Percentiles rank a stretch among this genome's conserved stretches.
Conservation (phyloP, 2,113 vertebrate species). For the Bujurquina vittata region DNA sequence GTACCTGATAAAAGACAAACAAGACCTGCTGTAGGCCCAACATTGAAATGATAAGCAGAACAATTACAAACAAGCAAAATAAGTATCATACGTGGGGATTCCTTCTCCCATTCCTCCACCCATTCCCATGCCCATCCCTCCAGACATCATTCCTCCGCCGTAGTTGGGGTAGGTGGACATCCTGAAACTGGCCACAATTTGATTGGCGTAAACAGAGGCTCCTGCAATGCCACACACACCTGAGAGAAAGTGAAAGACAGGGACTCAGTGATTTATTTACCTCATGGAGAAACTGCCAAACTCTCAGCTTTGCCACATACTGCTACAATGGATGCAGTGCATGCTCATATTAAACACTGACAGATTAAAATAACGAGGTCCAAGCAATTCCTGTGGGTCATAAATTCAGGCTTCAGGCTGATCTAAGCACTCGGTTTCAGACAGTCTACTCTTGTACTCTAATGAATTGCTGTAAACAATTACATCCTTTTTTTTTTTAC, state of each 20-base stretch:
- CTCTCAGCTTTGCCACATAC: neutral
- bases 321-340: neutral
- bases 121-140: slow-evolving; percentile 17
- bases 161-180: slow-evolving; percentile 67
- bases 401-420: neutral
- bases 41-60: neutral
- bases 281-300: neutral
- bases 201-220: slow-evolving; percentile 91
- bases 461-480: too few relatives aligned
- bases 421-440: too few relatives aligned
- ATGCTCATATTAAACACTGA: neutral
- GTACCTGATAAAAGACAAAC: slow-evolving; percentile 80
- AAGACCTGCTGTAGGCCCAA: fast-evolving
- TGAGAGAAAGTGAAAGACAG: slow-evolving; percentile 50
- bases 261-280: neutral
- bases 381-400: neutral
- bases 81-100: slow-evolving; percentile 55
- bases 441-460: neutral
- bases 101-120: slow-evolving; percentile 19
- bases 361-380: neutral
- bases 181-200: slow-evolving; percentile 91
- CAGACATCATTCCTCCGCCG: slow-evolving; percentile 32
- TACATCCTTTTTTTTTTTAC: too few relatives aligned
- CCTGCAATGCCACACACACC: slow-evolving; percentile 89
- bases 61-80: neutral